Evolutionary conservation across 2,888 invertebrate genomes (phyloP).

Genomic region (Rhopalosiphum nymphaeae): DNA sequence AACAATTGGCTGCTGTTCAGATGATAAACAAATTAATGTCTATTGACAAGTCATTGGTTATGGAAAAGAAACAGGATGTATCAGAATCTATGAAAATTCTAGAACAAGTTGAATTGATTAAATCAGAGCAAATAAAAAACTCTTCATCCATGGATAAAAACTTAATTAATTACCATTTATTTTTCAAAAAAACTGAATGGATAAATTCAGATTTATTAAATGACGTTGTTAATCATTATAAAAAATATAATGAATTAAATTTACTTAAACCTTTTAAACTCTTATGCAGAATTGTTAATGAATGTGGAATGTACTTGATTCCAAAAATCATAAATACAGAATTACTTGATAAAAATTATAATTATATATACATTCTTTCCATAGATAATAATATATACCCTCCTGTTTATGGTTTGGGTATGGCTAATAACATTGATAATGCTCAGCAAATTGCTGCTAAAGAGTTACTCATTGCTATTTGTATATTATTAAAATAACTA

Average conservation of each 20-base stretch:
- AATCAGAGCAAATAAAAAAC: neutral
- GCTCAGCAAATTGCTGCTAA: neutral
- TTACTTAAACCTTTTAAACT: neutral
- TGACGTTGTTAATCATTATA: neutral
- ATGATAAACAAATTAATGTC: slow-evolving; percentile 67
- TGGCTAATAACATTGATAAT: neutral
- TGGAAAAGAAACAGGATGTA: neutral
- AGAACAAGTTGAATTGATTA: neutral
- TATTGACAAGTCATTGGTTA: neutral
- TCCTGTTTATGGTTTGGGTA: neutral
- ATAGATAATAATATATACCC: slow-evolving; percentile 26
- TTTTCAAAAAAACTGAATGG: neutral
- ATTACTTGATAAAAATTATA: too few relatives aligned
- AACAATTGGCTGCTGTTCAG: slow-evolving; percentile 74
- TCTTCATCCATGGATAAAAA: neutral
- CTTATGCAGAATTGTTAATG: neutral
- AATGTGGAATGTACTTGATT: neutral
- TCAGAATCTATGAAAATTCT: neutral
- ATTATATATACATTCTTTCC: neutral
- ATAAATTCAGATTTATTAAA: neutral
- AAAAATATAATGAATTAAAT: neutral
- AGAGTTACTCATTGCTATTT: slow-evolving; percentile 9
- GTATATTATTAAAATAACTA: slow-evolving; percentile 32
- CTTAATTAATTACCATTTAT: neutral
- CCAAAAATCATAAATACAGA: neutral